Evolutionary conservation across 2,797 vertebrate species (phyloP), one percentile per base, ranked within the genome.

Genomic region (Xenops minutus): DNA sequence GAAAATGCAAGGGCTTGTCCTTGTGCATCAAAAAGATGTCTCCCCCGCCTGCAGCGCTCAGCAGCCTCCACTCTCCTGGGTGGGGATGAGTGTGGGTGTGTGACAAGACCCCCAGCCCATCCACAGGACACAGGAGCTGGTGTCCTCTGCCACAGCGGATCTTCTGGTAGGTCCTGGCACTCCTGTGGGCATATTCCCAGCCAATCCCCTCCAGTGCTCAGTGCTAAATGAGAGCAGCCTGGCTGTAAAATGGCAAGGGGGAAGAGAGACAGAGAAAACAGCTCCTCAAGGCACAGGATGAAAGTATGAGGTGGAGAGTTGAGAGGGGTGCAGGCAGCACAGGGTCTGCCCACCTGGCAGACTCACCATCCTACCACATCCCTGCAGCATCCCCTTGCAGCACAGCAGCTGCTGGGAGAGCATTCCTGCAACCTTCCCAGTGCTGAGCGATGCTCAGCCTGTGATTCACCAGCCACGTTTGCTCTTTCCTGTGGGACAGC

Each of bases 41-140:
- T 86, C 48, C 20, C 8, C n/a, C 0, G 0, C 69, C 43, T 29
- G 41, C 6, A 1, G 37, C 4, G 0, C 77, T 51, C 59, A 7
- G 73, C 62, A 90, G 55, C 51, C 49, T 49, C 58, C 29, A 1
- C 20, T 52, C 23, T 37, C 36, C 54, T 34, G 32, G 34, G 46
- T 4, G 12, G 51, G 41, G 9, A 14, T 23, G 27, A 22, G 32
- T 4, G 26, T 0, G 0, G 20, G 11, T 32, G 27, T 1, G 0
- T 30, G 19, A 37, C 41, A 37, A 69, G 69, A 39, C 10, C 6
- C 30, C 39, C 64, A 74, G 34, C 21, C 55, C 6, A 0, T 39
- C 39, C 44, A 14, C 7, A 2, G 23, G 48, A n/a, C 27, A 41
- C 32, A 30, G 37, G 36, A 72, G 43, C 22, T 51, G 39, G 8